Base-by-base conservation (phyloP, 2,888 invertebrate genomes). In the Calameuta pallipes region DNA sequence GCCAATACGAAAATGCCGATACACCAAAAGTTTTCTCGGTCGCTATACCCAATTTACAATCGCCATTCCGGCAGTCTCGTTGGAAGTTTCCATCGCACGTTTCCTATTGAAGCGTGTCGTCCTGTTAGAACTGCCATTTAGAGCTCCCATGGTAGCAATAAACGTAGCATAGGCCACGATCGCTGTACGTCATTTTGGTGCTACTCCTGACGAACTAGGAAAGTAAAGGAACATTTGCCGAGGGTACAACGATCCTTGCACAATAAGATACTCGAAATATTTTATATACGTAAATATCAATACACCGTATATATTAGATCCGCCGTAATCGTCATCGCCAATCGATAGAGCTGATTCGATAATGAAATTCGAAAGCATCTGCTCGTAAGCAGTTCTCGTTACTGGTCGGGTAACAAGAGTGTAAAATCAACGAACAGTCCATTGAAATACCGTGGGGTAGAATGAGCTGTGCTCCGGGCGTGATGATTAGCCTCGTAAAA, bases 71-170 rank as follows among this genome's bases (percentile, higher is more conserved):
- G 79, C 78, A 73, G 78, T 78, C 68, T 73, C 76, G 34, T 34
- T 69, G 73, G 68, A 56, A 12, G 75, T 70, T 30, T 15, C 36
- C 74, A 4, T 74, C 74, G 35, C 74, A 69, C 79, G 69, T 41
- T 71, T 73, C 71, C 73, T 80, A 79, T 81, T 76, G 79, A 71
- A 76, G 81, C 56, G 23, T 56, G 77, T 77, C 80, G 80, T 71
- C 33, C 71, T 56, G 56, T 56, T 56, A 23, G 56, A 56, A 23
- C 71, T 35, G 36, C 36, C 74, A 35, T 83, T 83, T 80, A 85
- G 83, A 79, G 82, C 82, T 85, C 86, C 85, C 85, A 73, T 80
- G 83, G 80, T 80, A 76, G 80, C 84, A 81, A 85, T 86, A 85
- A 80, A 80, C 73, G 41, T 76, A 74, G 75, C 71, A 33, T 75